phyloP scores from a whole-genome alignment of 2,113 vertebrate species.

The Melozone crissalis region DNA sequence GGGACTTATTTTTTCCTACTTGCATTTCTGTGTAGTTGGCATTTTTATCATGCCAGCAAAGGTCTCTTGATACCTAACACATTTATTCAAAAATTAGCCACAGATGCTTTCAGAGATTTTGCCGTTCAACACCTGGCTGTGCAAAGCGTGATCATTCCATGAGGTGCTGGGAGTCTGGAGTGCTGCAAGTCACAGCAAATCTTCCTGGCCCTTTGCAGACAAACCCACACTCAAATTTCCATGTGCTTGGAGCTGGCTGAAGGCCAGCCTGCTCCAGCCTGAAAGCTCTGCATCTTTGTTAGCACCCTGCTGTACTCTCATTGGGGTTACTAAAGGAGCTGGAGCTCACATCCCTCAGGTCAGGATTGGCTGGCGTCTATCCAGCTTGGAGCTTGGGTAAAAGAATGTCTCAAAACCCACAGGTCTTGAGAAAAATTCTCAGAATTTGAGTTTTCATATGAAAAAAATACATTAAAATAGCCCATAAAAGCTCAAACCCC shows the following conservation, averaged over 20 bases:
- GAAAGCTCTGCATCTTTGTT: neutral
- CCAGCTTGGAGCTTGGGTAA: neutral
- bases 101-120: neutral
- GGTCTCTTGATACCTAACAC: neutral
- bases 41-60: neutral
- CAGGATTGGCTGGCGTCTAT: neutral
- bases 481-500: neutral
- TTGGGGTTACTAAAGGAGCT: neutral
- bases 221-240: neutral
- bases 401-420: neutral
- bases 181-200: neutral
- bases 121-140: neutral
- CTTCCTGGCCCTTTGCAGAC: neutral
- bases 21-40: neutral
- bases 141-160: neutral
- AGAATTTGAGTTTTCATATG: neutral
- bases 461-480: neutral
- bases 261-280: neutral
- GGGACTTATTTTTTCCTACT: neutral
- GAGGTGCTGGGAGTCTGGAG: neutral
- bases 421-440: neutral
- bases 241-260: neutral
- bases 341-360: neutral
- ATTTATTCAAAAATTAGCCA: neutral
- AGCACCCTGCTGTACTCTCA: neutral